Conservation (phyloP, 1,140 invertebrate species). For the Drosophila parvula region DNA sequence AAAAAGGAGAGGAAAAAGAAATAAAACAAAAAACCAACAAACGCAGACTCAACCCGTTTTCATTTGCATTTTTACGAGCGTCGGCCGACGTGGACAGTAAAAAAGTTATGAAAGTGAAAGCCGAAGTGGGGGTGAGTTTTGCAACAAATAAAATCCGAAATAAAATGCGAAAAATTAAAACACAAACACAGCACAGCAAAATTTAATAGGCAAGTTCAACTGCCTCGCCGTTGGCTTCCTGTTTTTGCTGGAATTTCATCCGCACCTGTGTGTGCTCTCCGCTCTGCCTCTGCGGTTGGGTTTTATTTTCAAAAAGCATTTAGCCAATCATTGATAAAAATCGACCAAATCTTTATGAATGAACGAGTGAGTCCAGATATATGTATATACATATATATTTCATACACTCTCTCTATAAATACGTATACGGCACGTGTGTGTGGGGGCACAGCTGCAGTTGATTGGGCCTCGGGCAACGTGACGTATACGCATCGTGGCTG, state of each 20-base stretch:
- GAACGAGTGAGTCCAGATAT: conserved; percentile 43
- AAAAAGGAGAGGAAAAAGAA: conserved; percentile 24
- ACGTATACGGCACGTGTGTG: background rate
- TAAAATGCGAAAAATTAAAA: conserved; percentile 66
- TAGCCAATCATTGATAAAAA: conserved; percentile 82
- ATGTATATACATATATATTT: conserved; percentile 6
- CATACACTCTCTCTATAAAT: background rate
- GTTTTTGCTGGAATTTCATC: conserved; percentile 43
- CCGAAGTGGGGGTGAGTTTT: conserved; percentile 18
- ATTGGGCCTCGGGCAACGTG: conserved; percentile 55
- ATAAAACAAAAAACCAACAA: conserved; percentile 24
- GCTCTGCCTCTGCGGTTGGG: conserved; percentile 21
- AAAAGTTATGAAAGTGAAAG: conserved; percentile 78
- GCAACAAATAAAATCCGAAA: conserved; percentile 53
- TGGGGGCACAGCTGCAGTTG: conserved; percentile 70
- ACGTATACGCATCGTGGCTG: conserved; percentile 71
- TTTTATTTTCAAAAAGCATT: conserved; percentile 75
- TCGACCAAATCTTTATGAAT: conserved; percentile 78
- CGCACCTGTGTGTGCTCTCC: conserved; percentile 30
- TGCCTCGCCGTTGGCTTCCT: conserved; percentile 28
- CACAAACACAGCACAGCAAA: conserved; percentile 38
- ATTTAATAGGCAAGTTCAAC: conserved; percentile 37
- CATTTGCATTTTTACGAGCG: conserved; percentile 70
- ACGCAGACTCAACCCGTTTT: conserved; percentile 41
- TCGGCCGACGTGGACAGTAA: conserved; percentile 6